Percentiles rank a stretch among this genome's conserved stretches.
Evolutionary conservation across 2,888 invertebrate genomes (phyloP).

Genomic region (Phortica magna): DNA sequence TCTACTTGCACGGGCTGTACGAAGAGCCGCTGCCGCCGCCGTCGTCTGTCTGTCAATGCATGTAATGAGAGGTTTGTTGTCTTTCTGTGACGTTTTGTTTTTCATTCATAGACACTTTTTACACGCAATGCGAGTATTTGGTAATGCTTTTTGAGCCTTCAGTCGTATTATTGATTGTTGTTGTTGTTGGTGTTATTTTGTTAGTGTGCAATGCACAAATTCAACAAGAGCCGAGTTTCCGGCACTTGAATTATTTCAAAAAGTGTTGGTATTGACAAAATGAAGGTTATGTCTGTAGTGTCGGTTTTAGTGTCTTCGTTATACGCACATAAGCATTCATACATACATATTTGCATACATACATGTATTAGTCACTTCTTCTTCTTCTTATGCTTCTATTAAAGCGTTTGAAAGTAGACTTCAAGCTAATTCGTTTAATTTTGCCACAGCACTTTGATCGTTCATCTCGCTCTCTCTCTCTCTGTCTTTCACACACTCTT

Average conservation of each 20-base stretch:
- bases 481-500: too few relatives aligned
- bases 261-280: not conserved
- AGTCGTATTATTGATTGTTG: not conserved
- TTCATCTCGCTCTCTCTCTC: too few relatives aligned
- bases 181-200: not conserved
- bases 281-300: not conserved
- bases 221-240: not conserved
- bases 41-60: not conserved
- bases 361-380: too few relatives aligned
- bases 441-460: too few relatives aligned
- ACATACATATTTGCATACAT: too few relatives aligned
- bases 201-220: not conserved
- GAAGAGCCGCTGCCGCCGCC: not conserved
- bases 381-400: too few relatives aligned
- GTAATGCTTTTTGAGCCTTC: not conserved
- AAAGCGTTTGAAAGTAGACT: too few relatives aligned
- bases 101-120: not conserved
- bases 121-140: not conserved
- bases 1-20: not conserved
- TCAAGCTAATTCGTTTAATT: too few relatives aligned
- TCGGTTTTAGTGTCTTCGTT: not conserved
- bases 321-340: too few relatives aligned
- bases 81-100: not conserved
- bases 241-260: not conserved
- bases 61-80: not conserved